phyloP scores from a whole-genome alignment of 2,113 vertebrate species.

The Capreolus pygargus region DNA sequence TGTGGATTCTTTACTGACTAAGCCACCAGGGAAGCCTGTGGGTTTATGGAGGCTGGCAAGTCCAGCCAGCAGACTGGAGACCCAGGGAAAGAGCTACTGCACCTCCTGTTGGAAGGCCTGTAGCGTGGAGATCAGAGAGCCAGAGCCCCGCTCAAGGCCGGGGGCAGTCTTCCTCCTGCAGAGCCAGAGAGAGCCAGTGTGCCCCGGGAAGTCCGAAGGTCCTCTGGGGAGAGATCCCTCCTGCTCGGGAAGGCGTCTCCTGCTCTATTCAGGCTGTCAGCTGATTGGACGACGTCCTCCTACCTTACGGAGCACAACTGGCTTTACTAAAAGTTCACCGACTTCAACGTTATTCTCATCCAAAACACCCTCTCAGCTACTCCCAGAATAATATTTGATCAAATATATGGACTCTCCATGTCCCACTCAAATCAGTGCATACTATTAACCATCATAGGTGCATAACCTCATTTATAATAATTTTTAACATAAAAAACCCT shows the following conservation, averaged over 20 bases:
- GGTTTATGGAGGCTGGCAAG: neutral
- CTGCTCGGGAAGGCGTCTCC: neutral
- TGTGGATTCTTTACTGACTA: neutral
- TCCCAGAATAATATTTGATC: neutral
- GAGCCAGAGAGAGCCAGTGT: rapidly evolving
- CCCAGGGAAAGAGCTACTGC: no score
- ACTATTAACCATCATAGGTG: neutral
- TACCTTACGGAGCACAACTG: neutral
- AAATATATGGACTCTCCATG: neutral
- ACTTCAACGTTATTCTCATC: neutral
- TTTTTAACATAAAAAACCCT: neutral
- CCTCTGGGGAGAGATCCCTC: neutral
- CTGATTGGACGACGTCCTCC: neutral
- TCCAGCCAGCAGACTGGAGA: neutral
- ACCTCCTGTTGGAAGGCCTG: neutral
- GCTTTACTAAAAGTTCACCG: no score
- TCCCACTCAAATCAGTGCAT: neutral
- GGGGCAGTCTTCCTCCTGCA: no score
- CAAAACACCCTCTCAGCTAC: neutral
- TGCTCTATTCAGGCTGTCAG: neutral
- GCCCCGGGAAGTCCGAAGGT: neutral
- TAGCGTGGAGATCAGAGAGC: neutral
- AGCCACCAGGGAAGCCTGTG: rapidly evolving
- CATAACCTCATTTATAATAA: neutral
- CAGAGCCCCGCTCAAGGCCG: rapidly evolving